These are phyloP conservation scores for Odontomachus brunneus DNA, from an alignment of 1,140 invertebrate species.

Conservation along the genomic window DNA sequence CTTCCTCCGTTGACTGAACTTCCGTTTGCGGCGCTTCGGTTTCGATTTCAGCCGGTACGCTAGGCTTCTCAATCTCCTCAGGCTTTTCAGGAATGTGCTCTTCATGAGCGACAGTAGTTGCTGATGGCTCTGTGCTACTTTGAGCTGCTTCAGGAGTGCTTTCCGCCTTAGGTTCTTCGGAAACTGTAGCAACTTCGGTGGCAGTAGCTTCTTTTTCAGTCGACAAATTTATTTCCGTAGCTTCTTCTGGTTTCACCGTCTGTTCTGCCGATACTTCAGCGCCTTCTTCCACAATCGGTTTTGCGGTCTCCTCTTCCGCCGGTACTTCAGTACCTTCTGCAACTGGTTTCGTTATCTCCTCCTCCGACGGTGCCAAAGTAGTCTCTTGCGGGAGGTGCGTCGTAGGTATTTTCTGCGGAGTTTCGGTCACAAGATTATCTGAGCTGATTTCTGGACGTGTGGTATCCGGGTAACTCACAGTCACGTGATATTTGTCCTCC, in stretches of 20 bases:
- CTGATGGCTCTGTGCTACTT: conserved; percentile 15
- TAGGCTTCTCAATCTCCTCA: conserved; percentile 47
- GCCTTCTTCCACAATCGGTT: conserved; percentile 7
- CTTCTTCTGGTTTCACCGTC: conserved; percentile 31
- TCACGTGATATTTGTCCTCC: conserved; percentile 76
- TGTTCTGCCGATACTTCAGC: conserved; percentile 17
- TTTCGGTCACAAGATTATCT: conserved; percentile 70
- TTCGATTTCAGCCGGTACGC: conserved; percentile 23
- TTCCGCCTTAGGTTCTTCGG: conserved; percentile 14
- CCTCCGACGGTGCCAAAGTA: background rate
- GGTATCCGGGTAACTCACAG: conserved; percentile 64
- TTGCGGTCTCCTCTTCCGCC: conserved; percentile 10
- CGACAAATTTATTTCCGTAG: conserved; percentile 28
- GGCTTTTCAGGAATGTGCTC: conserved; percentile 14
- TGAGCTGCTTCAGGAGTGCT: background rate
- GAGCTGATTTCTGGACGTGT: conserved; percentile 65
- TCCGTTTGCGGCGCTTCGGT: conserved; percentile 11
- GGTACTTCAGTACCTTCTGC: background rate
- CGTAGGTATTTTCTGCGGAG: conserved; percentile 54
- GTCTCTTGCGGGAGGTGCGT: conserved; percentile 52
- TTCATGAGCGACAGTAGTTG: background rate
- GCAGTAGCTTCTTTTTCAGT: conserved; percentile 13
- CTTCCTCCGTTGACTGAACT: conserved; percentile 18
- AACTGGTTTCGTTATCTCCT: background rate
- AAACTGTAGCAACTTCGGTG: background rate